A percentile compares a stretch with the other conserved stretches of the same genome.
phyloP scores from a whole-genome alignment of 2,797 vertebrate species.

The Mergus octosetaceus region DNA sequence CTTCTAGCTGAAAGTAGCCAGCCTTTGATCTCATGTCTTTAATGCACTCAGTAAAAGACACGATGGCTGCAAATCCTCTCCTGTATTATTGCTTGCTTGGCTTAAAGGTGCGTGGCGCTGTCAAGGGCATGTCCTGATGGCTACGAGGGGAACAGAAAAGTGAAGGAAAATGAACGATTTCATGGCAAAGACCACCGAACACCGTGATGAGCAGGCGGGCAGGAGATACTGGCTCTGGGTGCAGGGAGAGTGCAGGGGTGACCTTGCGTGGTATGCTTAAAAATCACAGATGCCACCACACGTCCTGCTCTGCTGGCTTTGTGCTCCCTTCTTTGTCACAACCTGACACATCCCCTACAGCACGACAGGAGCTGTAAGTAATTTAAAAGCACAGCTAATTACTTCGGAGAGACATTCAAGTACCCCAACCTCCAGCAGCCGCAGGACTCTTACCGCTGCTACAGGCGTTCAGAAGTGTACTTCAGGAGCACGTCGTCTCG shows the following conservation, averaged over 20 bases:
- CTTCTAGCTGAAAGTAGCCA: background rate
- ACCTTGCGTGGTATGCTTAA: background rate
- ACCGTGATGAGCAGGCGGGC: rapidly evolving
- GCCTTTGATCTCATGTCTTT: constrained; percentile 39
- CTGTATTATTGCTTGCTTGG: constrained; percentile 25
- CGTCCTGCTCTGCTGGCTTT: background rate
- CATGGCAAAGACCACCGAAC: background rate
- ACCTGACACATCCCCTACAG: background rate
- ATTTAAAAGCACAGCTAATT: constrained; percentile 41
- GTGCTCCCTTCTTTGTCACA: background rate
- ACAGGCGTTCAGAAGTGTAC: background rate
- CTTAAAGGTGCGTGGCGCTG: background rate
- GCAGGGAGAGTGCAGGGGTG: background rate
- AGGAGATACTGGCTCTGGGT: rapidly evolving
- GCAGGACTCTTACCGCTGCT: background rate
- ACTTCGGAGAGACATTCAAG: constrained; percentile 18
- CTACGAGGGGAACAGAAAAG: background rate
- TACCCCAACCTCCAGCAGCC: background rate
- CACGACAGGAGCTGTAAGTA: background rate
- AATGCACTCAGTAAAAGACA: constrained; percentile 26
- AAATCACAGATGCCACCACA: background rate
- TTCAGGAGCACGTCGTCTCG: background rate
- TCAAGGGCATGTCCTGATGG: background rate
- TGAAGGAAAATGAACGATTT: constrained; percentile 25
- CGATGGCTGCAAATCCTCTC: background rate